These are phyloP conservation scores for Creontiades dilutus DNA, from an alignment of 2,888 invertebrate species.

Conservation along the genomic window DNA sequence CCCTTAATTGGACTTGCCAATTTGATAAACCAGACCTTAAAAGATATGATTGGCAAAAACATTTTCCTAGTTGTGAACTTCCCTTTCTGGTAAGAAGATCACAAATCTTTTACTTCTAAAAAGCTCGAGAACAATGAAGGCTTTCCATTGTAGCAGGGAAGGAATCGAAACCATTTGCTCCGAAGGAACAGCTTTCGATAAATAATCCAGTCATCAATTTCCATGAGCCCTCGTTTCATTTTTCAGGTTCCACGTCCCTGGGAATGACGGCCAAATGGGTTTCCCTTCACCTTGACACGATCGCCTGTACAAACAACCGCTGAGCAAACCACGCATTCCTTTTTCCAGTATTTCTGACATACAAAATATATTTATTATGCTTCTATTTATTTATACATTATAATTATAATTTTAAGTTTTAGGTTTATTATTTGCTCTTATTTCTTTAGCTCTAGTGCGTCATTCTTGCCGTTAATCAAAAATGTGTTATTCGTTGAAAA, in stretches of 20 bases:
- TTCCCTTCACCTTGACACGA: background rate
- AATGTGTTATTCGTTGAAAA: background rate
- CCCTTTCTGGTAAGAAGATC: too few relatives aligned
- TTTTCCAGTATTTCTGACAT: background rate
- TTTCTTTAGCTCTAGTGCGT: background rate
- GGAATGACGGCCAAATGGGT: background rate
- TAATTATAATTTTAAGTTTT: background rate
- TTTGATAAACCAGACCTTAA: too few relatives aligned
- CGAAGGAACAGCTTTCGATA: background rate
- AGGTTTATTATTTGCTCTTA: background rate
- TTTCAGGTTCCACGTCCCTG: background rate
- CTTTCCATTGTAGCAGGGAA: too few relatives aligned
- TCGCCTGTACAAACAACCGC: background rate
- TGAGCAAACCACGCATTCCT: background rate
- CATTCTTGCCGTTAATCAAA: background rate
- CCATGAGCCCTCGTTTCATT: background rate
- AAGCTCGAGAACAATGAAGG: too few relatives aligned
- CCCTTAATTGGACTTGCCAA: too few relatives aligned
- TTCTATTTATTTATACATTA: background rate
- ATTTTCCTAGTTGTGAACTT: too few relatives aligned
- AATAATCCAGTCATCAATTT: slow-evolving; percentile 22
- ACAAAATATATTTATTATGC: background rate
- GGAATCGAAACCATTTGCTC: too few relatives aligned
- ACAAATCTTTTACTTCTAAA: too few relatives aligned
- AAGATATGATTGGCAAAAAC: too few relatives aligned